Conservation (phyloP, 2,888 invertebrate genomes). For the Cartodere bifasciata region DNA sequence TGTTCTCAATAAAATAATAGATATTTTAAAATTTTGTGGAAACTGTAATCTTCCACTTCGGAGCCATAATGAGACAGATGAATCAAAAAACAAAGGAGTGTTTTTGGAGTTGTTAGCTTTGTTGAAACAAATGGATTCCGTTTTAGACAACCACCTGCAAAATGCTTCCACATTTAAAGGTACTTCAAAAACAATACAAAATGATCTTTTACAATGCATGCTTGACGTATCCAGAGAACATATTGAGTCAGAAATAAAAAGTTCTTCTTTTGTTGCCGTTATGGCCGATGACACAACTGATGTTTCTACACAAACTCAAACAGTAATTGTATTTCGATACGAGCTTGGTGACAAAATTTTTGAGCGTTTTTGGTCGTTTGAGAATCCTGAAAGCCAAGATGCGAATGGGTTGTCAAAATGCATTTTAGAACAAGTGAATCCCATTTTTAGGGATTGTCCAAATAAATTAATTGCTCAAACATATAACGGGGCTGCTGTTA, state of each 20-base stretch:
- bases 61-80: conserved; percentile 21
- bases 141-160: conserved; percentile 19
- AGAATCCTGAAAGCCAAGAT: conserved; percentile 15
- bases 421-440: conserved; percentile 12
- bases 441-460: conserved; percentile 10
- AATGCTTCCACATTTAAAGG: conserved; percentile 21
- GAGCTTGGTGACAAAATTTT: conserved; percentile 13
- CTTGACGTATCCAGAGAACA: conserved; percentile 20
- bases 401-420: conserved; percentile 7
- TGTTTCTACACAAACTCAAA: conserved; percentile 16
- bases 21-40: conserved; percentile 11
- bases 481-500: conserved; percentile 16
- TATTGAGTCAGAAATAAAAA: conserved; percentile 19
- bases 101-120: conserved; percentile 24
- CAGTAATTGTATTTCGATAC: conserved; percentile 22
- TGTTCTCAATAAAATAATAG: conserved; percentile 11
- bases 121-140: conserved; percentile 18
- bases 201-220: conserved; percentile 24
- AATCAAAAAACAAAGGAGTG: conserved; percentile 19
- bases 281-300: conserved; percentile 25
- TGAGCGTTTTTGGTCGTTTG: conserved; percentile 21
- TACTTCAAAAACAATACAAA: conserved; percentile 23
- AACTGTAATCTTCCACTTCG: conserved; percentile 10
- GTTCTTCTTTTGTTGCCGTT: conserved; percentile 16
- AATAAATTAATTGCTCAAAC: conserved; percentile 16